Percentiles rank a stretch among this genome's conserved stretches.
Conservation (phyloP, 2,888 invertebrate genomes). For the Mongoloraphidia duomilia region DNA sequence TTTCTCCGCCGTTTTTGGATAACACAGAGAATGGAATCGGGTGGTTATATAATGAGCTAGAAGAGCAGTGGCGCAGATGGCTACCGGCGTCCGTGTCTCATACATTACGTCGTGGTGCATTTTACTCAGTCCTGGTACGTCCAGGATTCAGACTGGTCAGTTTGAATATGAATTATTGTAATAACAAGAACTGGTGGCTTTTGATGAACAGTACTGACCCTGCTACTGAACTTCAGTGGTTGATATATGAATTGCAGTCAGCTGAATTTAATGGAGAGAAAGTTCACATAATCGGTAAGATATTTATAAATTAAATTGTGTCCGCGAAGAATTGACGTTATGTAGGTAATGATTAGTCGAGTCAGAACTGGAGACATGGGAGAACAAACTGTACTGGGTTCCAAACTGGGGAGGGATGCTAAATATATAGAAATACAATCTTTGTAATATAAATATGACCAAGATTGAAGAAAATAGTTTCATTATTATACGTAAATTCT, state of each 20-base stretch:
- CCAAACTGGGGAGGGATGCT: neutral
- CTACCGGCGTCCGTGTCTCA: conserved; percentile 75
- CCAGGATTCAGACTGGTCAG: conserved; percentile 86
- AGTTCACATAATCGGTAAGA: conserved; percentile 77
- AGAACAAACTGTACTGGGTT: too few relatives aligned
- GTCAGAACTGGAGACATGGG: too few relatives aligned
- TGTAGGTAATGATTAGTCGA: too few relatives aligned
- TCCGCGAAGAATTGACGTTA: too few relatives aligned
- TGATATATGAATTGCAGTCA: conserved; percentile 83
- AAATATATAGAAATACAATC: neutral
- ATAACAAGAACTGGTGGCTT: conserved; percentile 93
- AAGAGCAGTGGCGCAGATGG: conserved; percentile 85
- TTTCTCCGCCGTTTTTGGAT: conserved; percentile 74
- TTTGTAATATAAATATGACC: neutral
- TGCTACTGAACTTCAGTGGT: conserved; percentile 87
- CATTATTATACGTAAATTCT: too few relatives aligned
- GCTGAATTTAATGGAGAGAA: conserved; percentile 90
- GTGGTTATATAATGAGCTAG: conserved; percentile 86
- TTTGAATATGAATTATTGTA: conserved; percentile 93
- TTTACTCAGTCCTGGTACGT: conserved; percentile 80
- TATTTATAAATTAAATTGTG: too few relatives aligned
- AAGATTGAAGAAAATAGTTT: too few relatives aligned
- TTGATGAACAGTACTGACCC: conserved; percentile 91
- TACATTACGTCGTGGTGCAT: conserved; percentile 75
- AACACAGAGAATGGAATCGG: conserved; percentile 67